phyloP scores from a whole-genome alignment of 30 jellyfish, hydroid and myxozoan genomes.

The Aurelia aurita region DNA sequence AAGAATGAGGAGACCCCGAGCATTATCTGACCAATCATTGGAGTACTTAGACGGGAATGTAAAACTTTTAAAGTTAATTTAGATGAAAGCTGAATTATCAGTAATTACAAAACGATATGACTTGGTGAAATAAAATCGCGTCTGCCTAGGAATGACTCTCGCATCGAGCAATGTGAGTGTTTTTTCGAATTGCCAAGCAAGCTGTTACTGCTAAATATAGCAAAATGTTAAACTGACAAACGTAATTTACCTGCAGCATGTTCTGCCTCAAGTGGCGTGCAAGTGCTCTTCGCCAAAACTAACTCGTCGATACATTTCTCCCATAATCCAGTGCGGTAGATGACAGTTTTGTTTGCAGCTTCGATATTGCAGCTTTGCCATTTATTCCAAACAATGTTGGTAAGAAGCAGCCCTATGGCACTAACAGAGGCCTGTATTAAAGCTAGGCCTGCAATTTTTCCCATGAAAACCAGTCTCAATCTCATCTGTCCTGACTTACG shows the following conservation, averaged over 20 bases:
- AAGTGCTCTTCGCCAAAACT: conserved; percentile 8
- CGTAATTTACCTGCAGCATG: not conserved
- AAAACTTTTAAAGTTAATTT: too few species aligned
- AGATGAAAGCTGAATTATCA: too few species aligned
- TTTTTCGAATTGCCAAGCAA: too few species aligned
- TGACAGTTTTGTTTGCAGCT: conserved; percentile 5
- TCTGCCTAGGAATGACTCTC: too few species aligned
- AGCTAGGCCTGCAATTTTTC: conserved; percentile 54
- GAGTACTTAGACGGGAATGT: too few species aligned
- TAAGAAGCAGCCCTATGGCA: conserved; percentile 60
- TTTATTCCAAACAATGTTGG: conserved; percentile 56
- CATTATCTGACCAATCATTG: too few species aligned
- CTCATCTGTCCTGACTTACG: conserved; percentile 6
- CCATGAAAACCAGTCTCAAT: conserved; percentile 37
- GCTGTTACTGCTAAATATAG: too few species aligned
- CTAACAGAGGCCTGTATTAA: conserved; percentile 54
- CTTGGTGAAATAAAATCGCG: too few species aligned
- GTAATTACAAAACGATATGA: too few species aligned
- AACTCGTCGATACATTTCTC: conserved; percentile 46
- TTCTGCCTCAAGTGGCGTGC: conserved; percentile 32
- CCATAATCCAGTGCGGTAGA: conserved; percentile 71
- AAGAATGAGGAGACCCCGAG: too few species aligned
- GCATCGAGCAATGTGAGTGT: too few species aligned
- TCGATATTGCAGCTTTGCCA: conserved; percentile 58
- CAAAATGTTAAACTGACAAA: too few species aligned